Percentiles rank a stretch among this genome's conserved stretches.
Conservation (phyloP, 2,113 vertebrate species). For the Dermatemys mawii region DNA sequence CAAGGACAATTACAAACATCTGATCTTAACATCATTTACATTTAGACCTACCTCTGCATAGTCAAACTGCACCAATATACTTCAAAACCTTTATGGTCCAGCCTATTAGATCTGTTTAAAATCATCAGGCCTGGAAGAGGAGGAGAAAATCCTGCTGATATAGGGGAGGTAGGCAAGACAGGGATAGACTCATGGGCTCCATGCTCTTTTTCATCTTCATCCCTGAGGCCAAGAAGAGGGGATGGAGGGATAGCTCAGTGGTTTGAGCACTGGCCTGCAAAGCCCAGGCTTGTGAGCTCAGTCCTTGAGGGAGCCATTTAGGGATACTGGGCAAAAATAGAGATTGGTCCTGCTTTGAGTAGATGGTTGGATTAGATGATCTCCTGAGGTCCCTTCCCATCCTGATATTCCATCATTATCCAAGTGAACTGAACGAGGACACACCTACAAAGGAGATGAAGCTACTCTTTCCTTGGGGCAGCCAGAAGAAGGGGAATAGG, state of each 20-base stretch:
- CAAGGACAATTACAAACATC: not conserved
- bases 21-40: not conserved
- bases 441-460: not conserved
- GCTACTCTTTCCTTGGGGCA: not conserved
- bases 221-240: not conserved
- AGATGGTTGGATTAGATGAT: too few relatives aligned
- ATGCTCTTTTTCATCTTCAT: not conserved
- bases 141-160: not conserved
- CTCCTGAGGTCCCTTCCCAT: too few relatives aligned
- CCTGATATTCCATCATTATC: too few relatives aligned
- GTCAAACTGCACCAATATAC: not conserved
- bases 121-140: not conserved
- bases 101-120: not conserved
- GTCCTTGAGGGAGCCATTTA: too few relatives aligned
- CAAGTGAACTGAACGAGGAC: not conserved
- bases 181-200: not conserved
- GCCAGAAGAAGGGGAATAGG: not conserved
- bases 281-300: too few relatives aligned
- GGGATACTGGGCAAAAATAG: too few relatives aligned
- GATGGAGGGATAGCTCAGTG: too few relatives aligned
- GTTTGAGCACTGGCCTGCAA: too few relatives aligned
- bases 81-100: fast-evolving
- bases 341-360: too few relatives aligned
- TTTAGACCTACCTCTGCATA: not conserved
- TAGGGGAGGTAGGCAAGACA: fast-evolving